These are phyloP conservation scores for Aplidium turbinatum DNA, from an alignment of 23 tunicate species.

Conservation along the genomic window DNA sequence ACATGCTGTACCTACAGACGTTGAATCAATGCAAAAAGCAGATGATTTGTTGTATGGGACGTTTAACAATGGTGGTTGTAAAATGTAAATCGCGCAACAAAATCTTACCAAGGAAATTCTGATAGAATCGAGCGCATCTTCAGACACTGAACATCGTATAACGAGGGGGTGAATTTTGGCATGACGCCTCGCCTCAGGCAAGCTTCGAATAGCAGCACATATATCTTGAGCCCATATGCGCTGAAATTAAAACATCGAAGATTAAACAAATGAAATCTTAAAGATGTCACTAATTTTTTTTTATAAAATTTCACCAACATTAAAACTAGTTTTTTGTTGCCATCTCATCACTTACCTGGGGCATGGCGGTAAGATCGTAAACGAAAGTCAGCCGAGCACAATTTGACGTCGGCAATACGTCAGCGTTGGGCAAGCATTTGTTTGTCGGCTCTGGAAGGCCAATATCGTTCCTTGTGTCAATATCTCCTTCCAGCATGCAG, in stretches of 20 bases:
- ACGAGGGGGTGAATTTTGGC: constrained; percentile 52
- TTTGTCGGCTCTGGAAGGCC: constrained; percentile 14
- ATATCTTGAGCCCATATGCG: constrained; percentile 80
- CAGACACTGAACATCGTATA: constrained; percentile 44
- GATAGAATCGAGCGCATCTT: constrained; percentile 31
- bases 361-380: constrained; percentile 25
- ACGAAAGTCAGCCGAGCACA: constrained; percentile 53
- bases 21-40: too few species aligned
- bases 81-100: too few species aligned
- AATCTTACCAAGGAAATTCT: constrained; percentile 70
- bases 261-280: too few species aligned
- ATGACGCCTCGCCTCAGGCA: constrained; percentile 30
- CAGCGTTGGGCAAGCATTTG: constrained; percentile 49
- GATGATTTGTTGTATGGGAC: too few species aligned
- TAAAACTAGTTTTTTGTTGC: too few species aligned
- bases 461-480: background rate
- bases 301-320: too few species aligned
- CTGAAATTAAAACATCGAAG: constrained; percentile 31
- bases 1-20: too few species aligned
- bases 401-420: constrained; percentile 34
- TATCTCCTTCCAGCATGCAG: constrained; percentile 11
- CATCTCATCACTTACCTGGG: constrained; percentile 14
- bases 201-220: constrained; percentile 63
- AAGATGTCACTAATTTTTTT: too few species aligned
- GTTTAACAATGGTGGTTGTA: too few species aligned